Evolutionary conservation across 2,113 vertebrate species (phyloP).

Genomic region (Murina feae): DNA sequence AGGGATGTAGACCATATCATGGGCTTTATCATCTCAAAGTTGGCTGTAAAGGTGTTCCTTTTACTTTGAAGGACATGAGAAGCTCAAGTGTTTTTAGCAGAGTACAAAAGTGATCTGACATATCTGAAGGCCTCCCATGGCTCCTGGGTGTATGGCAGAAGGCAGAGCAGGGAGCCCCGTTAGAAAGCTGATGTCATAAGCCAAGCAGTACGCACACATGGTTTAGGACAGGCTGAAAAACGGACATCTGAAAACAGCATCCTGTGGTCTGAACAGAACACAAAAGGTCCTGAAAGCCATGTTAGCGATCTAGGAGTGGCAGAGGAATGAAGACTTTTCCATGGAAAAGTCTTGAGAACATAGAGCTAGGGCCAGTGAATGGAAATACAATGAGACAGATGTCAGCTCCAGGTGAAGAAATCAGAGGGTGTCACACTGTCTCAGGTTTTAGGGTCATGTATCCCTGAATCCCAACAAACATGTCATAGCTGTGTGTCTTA

Average conservation of each 20-base stretch:
- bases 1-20: neutral
- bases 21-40: neutral
- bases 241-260: neutral
- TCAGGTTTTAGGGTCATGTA: neutral
- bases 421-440: no score
- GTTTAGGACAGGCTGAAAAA: neutral
- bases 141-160: neutral
- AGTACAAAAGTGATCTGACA: neutral
- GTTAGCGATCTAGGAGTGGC: neutral
- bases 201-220: neutral
- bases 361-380: neutral
- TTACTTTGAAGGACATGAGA: neutral
- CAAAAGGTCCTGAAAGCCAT: neutral
- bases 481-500: neutral
- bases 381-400: neutral
- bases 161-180: neutral
- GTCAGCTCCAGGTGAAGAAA: neutral
- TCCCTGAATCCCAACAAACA: neutral
- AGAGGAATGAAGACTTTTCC: neutral
- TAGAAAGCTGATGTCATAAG: neutral
- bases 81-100: neutral
- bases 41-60: neutral
- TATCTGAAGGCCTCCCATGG: neutral
- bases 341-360: neutral
- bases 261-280: neutral